phyloP scores from a whole-genome alignment of 2,113 vertebrate genomes.

The Toxostoma redivivum region DNA sequence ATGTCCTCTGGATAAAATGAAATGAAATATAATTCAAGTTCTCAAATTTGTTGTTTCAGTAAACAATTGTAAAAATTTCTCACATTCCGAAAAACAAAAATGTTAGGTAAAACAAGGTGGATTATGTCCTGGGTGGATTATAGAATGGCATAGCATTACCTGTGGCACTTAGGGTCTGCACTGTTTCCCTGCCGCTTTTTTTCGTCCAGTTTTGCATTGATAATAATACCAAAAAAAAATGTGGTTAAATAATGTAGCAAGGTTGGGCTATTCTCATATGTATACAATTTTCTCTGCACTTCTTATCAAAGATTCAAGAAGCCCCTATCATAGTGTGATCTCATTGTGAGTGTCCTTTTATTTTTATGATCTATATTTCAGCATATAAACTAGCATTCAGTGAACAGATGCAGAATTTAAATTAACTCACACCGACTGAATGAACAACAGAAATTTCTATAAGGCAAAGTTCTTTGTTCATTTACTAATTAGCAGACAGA shows the following conservation, averaged over 20 bases:
- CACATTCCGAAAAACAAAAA: background rate
- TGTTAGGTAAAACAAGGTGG: background rate
- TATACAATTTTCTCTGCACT: background rate
- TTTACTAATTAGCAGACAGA: background rate
- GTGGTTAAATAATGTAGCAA: background rate
- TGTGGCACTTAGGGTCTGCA: background rate
- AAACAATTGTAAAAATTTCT: background rate
- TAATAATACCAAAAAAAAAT: background rate
- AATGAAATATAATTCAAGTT: background rate
- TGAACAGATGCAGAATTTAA: background rate
- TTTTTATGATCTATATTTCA: background rate
- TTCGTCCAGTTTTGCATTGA: background rate
- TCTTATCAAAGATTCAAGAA: slow-evolving; percentile 3
- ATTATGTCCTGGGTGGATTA: background rate
- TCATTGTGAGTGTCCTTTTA: background rate
- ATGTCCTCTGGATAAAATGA: background rate
- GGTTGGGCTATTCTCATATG: background rate
- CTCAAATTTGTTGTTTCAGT: background rate
- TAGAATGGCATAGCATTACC: background rate
- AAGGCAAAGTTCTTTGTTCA: background rate
- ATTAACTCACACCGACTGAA: background rate
- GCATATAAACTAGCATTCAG: background rate
- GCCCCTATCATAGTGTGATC: background rate
- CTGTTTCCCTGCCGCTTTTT: background rate
- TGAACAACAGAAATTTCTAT: background rate